Evolutionary conservation across 1,140 invertebrate species (phyloP).

Genomic region (Brachionus rotundiformis): DNA sequence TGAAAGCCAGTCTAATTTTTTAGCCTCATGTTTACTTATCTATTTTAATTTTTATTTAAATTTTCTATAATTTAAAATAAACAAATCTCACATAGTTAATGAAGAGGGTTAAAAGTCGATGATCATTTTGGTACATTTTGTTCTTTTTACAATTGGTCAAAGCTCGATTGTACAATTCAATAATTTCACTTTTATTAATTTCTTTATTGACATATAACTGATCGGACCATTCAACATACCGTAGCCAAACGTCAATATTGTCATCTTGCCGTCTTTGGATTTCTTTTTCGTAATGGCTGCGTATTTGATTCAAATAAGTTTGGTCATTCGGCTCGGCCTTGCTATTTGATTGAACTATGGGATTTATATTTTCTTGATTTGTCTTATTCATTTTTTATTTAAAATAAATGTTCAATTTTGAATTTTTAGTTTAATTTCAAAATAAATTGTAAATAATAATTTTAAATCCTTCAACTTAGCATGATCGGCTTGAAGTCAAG

Average conservation of each 20-base stretch:
- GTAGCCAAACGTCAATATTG: slow-evolving; percentile 7
- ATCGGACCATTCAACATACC: slow-evolving; percentile 30
- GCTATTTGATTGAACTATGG: background rate
- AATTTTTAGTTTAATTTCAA: background rate
- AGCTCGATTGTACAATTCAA: background rate
- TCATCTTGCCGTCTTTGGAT: slow-evolving; percentile 10
- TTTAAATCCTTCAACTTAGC: background rate
- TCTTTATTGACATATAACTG: background rate
- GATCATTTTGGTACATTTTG: slow-evolving; percentile 42
- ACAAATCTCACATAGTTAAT: background rate
- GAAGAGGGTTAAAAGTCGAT: background rate
- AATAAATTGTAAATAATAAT: background rate
- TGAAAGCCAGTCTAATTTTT: background rate
- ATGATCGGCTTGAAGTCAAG: background rate
- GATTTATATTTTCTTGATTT: slow-evolving; percentile 36
- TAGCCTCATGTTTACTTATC: slow-evolving; percentile 1
- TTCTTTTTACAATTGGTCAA: slow-evolving; percentile 19
- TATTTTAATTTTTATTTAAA: background rate
- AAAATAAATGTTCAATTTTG: background rate
- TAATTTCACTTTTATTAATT: slow-evolving; percentile 1
- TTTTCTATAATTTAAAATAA: background rate
- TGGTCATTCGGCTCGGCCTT: background rate
- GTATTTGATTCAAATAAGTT: background rate
- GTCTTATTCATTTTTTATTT: background rate
- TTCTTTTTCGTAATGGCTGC: slow-evolving; percentile 12